Evolutionary conservation across 2,113 vertebrate genomes (phyloP).

Genomic region (Taxidea taxus): DNA sequence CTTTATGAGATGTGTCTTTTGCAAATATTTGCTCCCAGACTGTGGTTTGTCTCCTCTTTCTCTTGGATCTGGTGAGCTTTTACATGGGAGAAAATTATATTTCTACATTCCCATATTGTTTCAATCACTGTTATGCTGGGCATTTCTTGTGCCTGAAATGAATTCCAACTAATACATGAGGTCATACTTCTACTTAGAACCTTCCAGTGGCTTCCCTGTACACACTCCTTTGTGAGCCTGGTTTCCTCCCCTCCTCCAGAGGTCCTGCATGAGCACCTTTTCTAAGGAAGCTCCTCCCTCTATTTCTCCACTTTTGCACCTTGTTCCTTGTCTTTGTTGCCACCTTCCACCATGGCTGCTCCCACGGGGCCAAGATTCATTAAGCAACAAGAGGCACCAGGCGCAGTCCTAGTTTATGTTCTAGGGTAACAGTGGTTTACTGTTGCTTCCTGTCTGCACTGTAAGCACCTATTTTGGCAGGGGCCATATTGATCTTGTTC

Average conservation of each 20-base stretch:
- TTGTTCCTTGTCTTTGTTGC: background rate
- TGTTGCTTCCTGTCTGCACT: background rate
- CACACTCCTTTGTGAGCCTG: background rate
- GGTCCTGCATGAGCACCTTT: background rate
- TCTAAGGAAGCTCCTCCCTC: background rate
- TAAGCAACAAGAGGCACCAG: background rate
- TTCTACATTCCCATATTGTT: background rate
- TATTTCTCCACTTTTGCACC: background rate
- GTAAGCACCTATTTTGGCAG: background rate
- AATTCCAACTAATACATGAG: background rate
- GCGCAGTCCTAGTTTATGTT: background rate
- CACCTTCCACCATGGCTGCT: background rate
- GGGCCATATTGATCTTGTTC: background rate
- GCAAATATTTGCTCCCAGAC: background rate
- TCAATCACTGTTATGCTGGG: background rate
- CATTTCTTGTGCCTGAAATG: background rate
- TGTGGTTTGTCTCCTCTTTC: background rate
- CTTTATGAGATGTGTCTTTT: background rate
- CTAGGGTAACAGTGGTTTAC: too few relatives aligned
- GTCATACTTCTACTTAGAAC: background rate
- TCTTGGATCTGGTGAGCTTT: background rate
- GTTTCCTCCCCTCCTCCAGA: background rate
- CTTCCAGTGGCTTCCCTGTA: background rate
- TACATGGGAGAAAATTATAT: background rate
- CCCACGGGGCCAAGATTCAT: accelerated